Evolutionary conservation across 2,888 invertebrate genomes (phyloP), one percentile per base, ranked within the genome.

Genomic region (Celastrina argiolus): DNA sequence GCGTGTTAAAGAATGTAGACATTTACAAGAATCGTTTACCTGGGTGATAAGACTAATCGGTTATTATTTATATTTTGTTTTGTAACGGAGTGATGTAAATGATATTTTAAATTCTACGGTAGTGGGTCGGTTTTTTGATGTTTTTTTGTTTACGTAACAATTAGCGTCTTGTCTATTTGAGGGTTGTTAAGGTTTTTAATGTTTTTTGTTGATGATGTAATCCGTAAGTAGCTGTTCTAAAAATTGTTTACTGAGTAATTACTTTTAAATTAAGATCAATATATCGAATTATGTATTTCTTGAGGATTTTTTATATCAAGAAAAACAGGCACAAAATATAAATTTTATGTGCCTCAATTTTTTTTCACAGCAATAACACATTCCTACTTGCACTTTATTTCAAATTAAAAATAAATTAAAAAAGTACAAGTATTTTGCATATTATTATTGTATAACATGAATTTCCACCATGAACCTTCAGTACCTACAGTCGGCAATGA

Each of bases 21-120:
- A 80, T 84, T 82, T 80, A 78, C 72, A 76, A 78, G 82, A 82
- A 83, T 79, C 82, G 81, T 81, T 84, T 88, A 87, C 86, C 86
- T 84, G 82, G 75, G 68, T 71, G 86, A 88, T 89, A 87, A 85
- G 74, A 73, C 80, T 88, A 87, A 89, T 89, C 89, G 81, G 82
- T 87, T 82, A 85, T 81, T 79, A 81, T 85, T 84, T 88, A 83
- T 88, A 51, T 88, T 87, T 81, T 70, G 63, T 70, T 69, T 71
- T 68, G 63, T 70, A 70, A 74, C 69, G 69, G 73, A 70, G 76
- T 80, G 78, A 80, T 73, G 73, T 74, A 71, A 67, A 73, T 69
- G 71, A 71, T 73, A 73, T 72, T 71, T 73, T 16, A 28, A 56
- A 36, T 39, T 31, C 42, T 39, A 65, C 65, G 41, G 59, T 66